Base-by-base conservation (phyloP, 37 sponge, comb jelly and placozoan species). In the Corticium candelabrum region DNA sequence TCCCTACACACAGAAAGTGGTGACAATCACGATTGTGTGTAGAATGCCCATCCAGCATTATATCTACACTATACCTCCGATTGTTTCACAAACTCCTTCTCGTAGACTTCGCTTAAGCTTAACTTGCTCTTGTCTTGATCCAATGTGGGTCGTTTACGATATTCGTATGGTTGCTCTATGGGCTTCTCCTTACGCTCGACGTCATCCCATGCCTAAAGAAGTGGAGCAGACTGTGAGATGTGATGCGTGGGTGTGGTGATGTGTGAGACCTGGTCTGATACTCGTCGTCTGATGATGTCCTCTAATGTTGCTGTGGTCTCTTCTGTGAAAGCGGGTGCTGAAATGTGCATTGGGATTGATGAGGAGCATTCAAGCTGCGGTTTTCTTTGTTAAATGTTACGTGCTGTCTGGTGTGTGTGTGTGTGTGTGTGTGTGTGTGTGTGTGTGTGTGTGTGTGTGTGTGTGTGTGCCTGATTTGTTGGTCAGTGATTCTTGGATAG, bases 91-190 rank as follows among this genome's bases (percentile, higher is more conserved):
- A 88, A 99, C 38, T 99, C 99, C 71, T 92, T 84, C 41, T 99
- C 99, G 74, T 99, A 99, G 4, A 99, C 86, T 50, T 99, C 88
- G 35, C 92, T 92, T 37, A 99, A 43, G 67, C 99, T 95, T 69
- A 82, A 38, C 70, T 84, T 77, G 83, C 96, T 95, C 84, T 99
- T 92, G 83, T 92, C 95, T 41, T 91, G 91, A 39, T 94, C 85
- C 41, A 95, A 76, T n/a, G 90, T 91, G 0, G 76, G 79, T 35
- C 76, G n/a, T 34, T 85, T 69, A 0, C 81, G 74, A 76, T 90
- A 93, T 75, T 96, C 84, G 82, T 86, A 96, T 0, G 94, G 94
- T 75, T 82, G 81, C 79, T 96, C 96, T 41, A 34, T 40, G 15
- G 99, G 99, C 74, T 95, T 94, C 72, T 87, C 89, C 15, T 86